phyloP scores from a whole-genome alignment of 2,888 invertebrate species.

The Phengaris arion region DNA sequence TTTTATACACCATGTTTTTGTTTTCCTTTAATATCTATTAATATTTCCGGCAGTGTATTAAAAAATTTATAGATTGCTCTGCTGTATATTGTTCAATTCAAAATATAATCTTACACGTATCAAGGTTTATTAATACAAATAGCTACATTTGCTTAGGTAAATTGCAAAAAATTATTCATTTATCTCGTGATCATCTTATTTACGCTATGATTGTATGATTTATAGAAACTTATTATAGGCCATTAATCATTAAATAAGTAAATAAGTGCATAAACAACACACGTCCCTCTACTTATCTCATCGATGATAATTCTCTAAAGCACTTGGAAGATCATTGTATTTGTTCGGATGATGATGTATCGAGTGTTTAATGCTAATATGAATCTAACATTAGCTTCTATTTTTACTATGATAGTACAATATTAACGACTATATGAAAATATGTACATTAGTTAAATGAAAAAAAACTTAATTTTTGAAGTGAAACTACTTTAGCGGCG shows the following conservation, averaged over 20 bases:
- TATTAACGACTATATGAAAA: too few species aligned
- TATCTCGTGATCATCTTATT: neutral
- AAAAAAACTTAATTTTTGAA: too few species aligned
- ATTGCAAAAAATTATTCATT: conserved; percentile 14
- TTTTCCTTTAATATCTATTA: neutral
- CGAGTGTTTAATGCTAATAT: neutral
- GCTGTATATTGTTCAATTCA: neutral
- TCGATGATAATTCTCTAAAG: neutral
- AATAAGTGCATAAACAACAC: conserved; percentile 17
- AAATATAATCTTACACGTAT: neutral
- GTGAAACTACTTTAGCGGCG: too few species aligned
- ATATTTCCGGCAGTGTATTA: conserved; percentile 4
- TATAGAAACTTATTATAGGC: conserved; percentile 14
- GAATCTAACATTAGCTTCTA: too few species aligned
- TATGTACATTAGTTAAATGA: too few species aligned
- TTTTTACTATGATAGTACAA: too few species aligned
- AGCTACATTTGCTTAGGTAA: neutral
- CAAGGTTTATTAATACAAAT: neutral
- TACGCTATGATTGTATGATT: conserved; percentile 18
- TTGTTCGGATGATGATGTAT: neutral
- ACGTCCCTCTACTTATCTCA: conserved; percentile 10
- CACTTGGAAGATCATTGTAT: neutral
- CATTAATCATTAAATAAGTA: conserved; percentile 19
- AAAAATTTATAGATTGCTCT: neutral
- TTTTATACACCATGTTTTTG: neutral